Evolutionary conservation across 2,797 vertebrate species (phyloP).

Genomic region (Acestrorhynchus altus): DNA sequence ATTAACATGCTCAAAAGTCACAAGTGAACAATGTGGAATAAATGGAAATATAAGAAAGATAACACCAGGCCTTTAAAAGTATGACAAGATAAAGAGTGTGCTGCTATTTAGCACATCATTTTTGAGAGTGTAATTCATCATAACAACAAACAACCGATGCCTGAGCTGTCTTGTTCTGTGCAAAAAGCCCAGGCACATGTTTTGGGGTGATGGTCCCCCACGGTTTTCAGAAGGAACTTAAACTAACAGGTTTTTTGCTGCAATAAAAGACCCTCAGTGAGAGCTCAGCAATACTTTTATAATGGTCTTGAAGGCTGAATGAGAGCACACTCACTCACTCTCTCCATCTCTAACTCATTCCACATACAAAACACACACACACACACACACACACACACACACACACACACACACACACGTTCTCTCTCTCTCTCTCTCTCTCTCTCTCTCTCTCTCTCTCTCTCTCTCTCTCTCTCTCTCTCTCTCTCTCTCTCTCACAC

Average conservation of each 20-base stretch:
- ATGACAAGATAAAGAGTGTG: background rate
- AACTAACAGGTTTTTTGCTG: slow-evolving; percentile 35
- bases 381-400: slow-evolving; percentile 41
- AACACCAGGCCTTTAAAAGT: background rate
- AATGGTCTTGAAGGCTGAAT: slow-evolving; percentile 48
- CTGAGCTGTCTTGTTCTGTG: slow-evolving; percentile 2
- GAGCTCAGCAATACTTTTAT: slow-evolving; percentile 39
- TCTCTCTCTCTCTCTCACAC: background rate
- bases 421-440: slow-evolving; percentile 13
- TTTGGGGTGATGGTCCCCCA: slow-evolving; percentile 3
- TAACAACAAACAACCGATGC: background rate
- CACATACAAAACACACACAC: slow-evolving; percentile 33
- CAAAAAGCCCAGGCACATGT: slow-evolving; percentile 10
- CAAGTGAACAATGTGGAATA: background rate
- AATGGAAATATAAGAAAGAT: background rate
- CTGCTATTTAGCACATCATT: background rate
- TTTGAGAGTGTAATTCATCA: slow-evolving; percentile 4
- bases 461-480: slow-evolving; percentile 8
- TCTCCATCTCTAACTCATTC: slow-evolving; percentile 20
- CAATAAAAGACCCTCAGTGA: slow-evolving; percentile 43
- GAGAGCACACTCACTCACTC: slow-evolving; percentile 37
- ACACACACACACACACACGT: slow-evolving; percentile 39
- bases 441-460: slow-evolving; percentile 22
- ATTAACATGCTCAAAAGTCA: background rate
- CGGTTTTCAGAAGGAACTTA: slow-evolving; percentile 26